A percentile compares a stretch with the other conserved stretches of the same genome.
Conservation (phyloP, 2,797 vertebrate genomes). For the Rhabdomys pumilio region DNA sequence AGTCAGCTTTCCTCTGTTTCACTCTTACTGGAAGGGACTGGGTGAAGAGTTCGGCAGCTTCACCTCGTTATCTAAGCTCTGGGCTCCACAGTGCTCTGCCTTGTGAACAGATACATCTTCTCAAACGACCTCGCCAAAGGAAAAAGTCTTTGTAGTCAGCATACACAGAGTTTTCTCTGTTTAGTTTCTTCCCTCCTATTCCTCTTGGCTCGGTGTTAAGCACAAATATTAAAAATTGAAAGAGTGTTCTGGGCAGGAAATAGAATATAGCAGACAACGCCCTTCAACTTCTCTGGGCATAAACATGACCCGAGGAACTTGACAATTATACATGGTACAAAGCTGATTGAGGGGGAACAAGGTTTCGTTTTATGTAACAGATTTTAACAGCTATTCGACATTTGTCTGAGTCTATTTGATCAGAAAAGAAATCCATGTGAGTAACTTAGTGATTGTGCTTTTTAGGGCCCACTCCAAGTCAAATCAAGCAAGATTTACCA, state of each 20-base stretch:
- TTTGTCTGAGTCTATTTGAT: not conserved
- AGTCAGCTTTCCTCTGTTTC: not conserved
- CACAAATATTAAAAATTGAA: not conserved
- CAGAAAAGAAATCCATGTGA: not conserved
- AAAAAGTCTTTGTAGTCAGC: conserved; percentile 44
- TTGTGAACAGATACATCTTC: conserved; percentile 42
- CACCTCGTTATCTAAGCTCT: not conserved
- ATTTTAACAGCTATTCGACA: not conserved
- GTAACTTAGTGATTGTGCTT: not conserved
- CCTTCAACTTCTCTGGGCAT: not conserved
- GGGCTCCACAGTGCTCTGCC: not conserved
- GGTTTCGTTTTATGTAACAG: not conserved
- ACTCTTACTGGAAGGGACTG: not conserved
- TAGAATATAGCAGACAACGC: not conserved
- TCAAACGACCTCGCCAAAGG: conserved; percentile 5
- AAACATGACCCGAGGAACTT: not conserved
- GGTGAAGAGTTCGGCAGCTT: not conserved
- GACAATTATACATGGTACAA: not conserved
- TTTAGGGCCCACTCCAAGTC: not conserved
- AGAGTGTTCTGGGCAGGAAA: not conserved
- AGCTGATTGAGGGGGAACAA: not conserved
- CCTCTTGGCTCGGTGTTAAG: not conserved
- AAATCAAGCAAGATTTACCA: not conserved
- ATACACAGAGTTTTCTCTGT: conserved; percentile 32
- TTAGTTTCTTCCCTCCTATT: not conserved